Evolutionary conservation across 1,140 invertebrate species (phyloP), one percentile per base, ranked within the genome.

Genomic region (Cyphomyrmex costatus): DNA sequence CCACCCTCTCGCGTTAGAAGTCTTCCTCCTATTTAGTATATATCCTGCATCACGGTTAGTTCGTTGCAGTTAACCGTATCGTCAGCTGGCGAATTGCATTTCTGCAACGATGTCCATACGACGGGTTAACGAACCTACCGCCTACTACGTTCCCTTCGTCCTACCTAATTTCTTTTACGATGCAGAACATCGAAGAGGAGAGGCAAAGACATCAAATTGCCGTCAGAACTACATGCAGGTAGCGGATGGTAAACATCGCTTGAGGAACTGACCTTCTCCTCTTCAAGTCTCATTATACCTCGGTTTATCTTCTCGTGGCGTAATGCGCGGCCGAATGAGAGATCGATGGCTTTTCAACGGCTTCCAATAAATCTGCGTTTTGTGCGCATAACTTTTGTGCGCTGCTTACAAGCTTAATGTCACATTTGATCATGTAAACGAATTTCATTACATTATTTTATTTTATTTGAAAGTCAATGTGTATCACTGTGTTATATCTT

Each of bases 81-180:
- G 92, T 91, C 92, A 93, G 92, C 92, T 93, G 92, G 92, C 89
- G 80, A 91, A 93, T 92, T 93, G 92, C 92, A 93, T 92, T 86
- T 92, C 87, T 82, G 56, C 74, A 33, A 74, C 78, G 77, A 78
- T 49, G 82, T 76, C 66, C 56, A 10, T 82, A 77, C 76, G 53
- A 86, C 88, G 87, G 87, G 87, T 88, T 90, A 90, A 91, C 70
- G 90, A 91, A 90, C 89, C 60, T 71, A 74, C 53, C 74, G 78
- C 51, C 68, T 78, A 84, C 65, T 66, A 21, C 51, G 19, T 66
- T n/a, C 51, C 24, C 36, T 27, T 27, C 24, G 21, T 46, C 21
- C 12, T 49, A 49, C 21, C 61, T 53, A 74, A n/a, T 79, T 53
- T 70, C 42, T n/a, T 68, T 80, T 68, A 65, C 86, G 60, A 70